Evolutionary conservation across 2,113 vertebrate genomes (phyloP), one percentile per base, ranked within the genome.

Genomic region (Bostrychus sinensis): DNA sequence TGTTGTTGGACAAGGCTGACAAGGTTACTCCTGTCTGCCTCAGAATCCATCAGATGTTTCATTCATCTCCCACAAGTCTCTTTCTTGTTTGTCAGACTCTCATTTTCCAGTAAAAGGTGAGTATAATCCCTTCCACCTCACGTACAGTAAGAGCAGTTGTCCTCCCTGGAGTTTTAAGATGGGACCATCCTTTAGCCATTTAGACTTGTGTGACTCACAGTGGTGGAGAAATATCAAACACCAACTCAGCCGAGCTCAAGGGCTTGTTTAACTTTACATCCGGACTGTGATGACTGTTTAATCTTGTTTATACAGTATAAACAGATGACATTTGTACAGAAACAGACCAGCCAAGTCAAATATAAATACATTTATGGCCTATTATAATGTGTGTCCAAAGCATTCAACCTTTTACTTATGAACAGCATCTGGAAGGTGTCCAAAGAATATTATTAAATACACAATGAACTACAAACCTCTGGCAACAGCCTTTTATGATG

Each of bases 11-110:
- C 32, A 53, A 32, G 22, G 23, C 17, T 39, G 34, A 74, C 42
- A 12, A 66, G 42, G 25, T 28, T 16, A 56, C 61, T 50, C 9
- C 32, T 36, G 41, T 6, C 37, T n/a, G 3, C 11, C 37, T 56
- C 57, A 19, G 11, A 22, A 34, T 53, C 41, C 41, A 26, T 59
- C 17, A 1, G 41, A 39, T 53, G 57, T 68, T 70, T 67, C 58
- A 78, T 82, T 81, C 36, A 66, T 72, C 77, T 84, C 75, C 66
- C 39, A 61, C 61, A 81, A 72, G 60, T 38, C 25, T 39, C 59
- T 14, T 6, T 36, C 13, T 71, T 48, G 56, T 19, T 53, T 13
- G 25, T 13, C 34, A 39, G 1, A 71, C 37, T 67, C 59, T 65
- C 32, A 41, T 77, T 62, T 72, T 61, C 20, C 7, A n/a, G 14